Base-by-base conservation (phyloP, 1,140 invertebrate species). In the Cylas formicarius region DNA sequence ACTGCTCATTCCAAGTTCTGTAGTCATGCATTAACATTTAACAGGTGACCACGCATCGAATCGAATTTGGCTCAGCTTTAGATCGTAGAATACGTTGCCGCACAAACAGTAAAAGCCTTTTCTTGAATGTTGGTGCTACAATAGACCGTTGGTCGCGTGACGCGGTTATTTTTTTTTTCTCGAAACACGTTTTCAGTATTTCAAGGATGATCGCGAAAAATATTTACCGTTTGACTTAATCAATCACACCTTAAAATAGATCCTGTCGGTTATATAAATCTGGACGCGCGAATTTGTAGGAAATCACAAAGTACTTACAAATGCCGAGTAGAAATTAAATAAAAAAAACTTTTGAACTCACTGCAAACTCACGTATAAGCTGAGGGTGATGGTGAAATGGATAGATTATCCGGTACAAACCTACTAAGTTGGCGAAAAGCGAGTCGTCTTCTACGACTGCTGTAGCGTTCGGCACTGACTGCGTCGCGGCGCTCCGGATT, bases 401-500 rank as follows among this genome's bases (percentile, higher is more conserved):
- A 5, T 22, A 6, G 16, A 41, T 31, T 41, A 47, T 42, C 47
- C 16, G 20, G 41, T 60, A 61, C 58, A 58, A 47, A 61, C 58
- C 58, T 57, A 48, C 45, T 48, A 48, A 61, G 58, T 57, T 58
- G 52, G 53, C 44, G 49, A 44, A 49, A 46, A 58, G 38, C 53
- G 58, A 61, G 58, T 61, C 58, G 58, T 51, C 49, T 50, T 55
- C 53, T 50, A 52, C 58, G 58, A 61, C 56, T 61, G 53, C 38
- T 54, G n/a, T n/a, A n/a, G n/a, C n/a, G 55, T 55, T 53, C 56
- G 58, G 55, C 46, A 61, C 58, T 59, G 53, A 61, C 52, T 57
- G 57, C 50, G 50, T 45, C 46, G 48, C 32, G 49, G 51, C 44
- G 53, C 37, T 34, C 31, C 22, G 44, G n/a, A n/a, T n/a, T n/a